Evolutionary conservation across 2,113 vertebrate species (phyloP).

Genomic region (Prietella phreatophila): DNA sequence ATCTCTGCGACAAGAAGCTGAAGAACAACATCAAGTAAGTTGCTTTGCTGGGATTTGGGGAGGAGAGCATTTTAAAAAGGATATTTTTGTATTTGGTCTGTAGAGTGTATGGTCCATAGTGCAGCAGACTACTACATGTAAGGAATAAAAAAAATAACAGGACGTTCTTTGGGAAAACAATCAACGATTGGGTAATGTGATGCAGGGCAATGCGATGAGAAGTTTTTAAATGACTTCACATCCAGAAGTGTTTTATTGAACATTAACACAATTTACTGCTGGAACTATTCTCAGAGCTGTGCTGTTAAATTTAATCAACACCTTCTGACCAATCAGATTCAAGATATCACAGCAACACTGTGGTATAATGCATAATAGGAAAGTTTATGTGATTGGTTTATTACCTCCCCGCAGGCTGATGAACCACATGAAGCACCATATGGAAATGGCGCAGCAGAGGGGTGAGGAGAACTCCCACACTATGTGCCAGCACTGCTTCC

Average conservation of each 20-base stretch:
- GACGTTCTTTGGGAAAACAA: no score
- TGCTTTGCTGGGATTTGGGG: not conserved
- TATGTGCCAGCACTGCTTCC: conserved; percentile 85
- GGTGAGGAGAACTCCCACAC: conserved; percentile 71
- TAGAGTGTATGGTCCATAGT: not conserved
- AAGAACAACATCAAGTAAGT: conserved; percentile 84
- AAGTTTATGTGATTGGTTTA: not conserved
- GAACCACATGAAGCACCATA: conserved; percentile 88
- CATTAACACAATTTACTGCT: not conserved
- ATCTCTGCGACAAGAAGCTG: conserved; percentile 80
- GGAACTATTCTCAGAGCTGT: not conserved
- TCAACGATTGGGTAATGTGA: no score
- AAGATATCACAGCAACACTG: not conserved
- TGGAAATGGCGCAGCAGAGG: conserved; percentile 74
- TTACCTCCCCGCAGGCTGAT: conserved; percentile 76
- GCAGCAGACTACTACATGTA: not conserved
- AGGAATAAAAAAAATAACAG: not conserved
- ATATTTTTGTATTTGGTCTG: not conserved
- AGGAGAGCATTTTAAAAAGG: not conserved
- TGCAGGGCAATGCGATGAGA: no score
- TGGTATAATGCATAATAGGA: not conserved
- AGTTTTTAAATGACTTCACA: not conserved
- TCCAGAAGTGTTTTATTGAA: not conserved
- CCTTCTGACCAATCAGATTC: not conserved
- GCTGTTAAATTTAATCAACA: not conserved